These are phyloP conservation scores for Drosophila meridionalis DNA, from an alignment of 2,888 invertebrate genomes.

Conservation along the genomic window DNA sequence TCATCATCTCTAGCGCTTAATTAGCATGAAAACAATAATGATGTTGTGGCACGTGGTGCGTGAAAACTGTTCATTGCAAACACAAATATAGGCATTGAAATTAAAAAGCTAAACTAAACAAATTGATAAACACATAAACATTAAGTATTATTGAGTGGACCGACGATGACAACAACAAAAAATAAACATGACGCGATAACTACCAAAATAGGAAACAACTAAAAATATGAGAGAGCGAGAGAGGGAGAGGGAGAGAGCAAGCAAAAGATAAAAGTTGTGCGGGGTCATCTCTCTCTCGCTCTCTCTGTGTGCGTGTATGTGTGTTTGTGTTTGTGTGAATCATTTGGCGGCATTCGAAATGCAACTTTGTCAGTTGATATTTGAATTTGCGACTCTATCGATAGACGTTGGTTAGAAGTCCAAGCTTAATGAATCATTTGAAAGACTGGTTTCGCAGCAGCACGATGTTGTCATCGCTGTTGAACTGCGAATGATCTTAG, in stretches of 20 bases:
- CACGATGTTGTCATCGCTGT: constrained; percentile 50
- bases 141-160: constrained; percentile 31
- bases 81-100: constrained; percentile 48
- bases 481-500: constrained; percentile 51
- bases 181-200: constrained; percentile 60
- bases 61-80: constrained; percentile 61
- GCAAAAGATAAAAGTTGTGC: constrained; percentile 35
- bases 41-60: constrained; percentile 41
- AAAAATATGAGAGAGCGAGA: constrained; percentile 12
- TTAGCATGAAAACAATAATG: constrained; percentile 42
- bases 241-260: constrained; percentile 17
- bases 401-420: constrained; percentile 31
- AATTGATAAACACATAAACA: constrained; percentile 59
- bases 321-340: constrained; percentile 34
- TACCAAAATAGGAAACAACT: constrained; percentile 66
- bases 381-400: constrained; percentile 33
- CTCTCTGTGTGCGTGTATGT: constrained; percentile 1
- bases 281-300: constrained; percentile 32
- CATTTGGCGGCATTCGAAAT: constrained; percentile 43
- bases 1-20: constrained; percentile 36
- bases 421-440: constrained; percentile 42
- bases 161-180: constrained; percentile 42
- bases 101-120: constrained; percentile 44
- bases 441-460: constrained; percentile 47
- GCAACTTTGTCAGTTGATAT: constrained; percentile 49